Evolutionary conservation across 2,113 vertebrate genomes (phyloP).

Genomic region (Edolisoma coerulescens): DNA sequence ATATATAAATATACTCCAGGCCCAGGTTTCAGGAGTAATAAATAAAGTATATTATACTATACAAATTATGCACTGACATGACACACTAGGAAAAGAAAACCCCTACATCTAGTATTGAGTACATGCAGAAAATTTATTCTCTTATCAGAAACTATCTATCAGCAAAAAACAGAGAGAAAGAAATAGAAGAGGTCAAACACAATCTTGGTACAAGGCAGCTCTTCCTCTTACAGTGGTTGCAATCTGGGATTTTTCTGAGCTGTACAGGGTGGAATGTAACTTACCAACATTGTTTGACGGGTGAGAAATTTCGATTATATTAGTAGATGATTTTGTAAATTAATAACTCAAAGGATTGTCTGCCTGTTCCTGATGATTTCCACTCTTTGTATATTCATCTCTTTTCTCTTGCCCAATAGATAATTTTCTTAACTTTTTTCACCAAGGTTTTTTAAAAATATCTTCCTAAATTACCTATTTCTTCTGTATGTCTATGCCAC

Average conservation of each 20-base stretch:
- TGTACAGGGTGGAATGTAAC: background rate
- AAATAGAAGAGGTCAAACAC: background rate
- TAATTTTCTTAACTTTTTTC: background rate
- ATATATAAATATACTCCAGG: background rate
- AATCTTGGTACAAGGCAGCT: background rate
- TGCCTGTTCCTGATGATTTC: background rate
- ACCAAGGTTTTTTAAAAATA: fast-evolving
- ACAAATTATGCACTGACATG: background rate
- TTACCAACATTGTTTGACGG: background rate
- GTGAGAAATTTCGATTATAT: background rate
- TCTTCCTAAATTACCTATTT: background rate
- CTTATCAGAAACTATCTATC: background rate
- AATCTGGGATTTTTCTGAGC: background rate
- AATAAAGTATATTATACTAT: background rate
- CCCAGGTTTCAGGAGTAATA: background rate
- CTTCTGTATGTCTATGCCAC: background rate
- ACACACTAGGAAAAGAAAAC: background rate
- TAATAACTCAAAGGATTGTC: background rate
- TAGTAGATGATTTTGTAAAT: background rate
- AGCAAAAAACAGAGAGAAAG: background rate
- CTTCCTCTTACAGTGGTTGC: background rate
- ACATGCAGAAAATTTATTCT: background rate
- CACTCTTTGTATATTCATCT: background rate
- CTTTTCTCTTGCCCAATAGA: background rate
- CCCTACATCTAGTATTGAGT: background rate